Evolutionary conservation across 2,113 vertebrate genomes (phyloP).

Genomic region (Elaphurus davidianus): DNA sequence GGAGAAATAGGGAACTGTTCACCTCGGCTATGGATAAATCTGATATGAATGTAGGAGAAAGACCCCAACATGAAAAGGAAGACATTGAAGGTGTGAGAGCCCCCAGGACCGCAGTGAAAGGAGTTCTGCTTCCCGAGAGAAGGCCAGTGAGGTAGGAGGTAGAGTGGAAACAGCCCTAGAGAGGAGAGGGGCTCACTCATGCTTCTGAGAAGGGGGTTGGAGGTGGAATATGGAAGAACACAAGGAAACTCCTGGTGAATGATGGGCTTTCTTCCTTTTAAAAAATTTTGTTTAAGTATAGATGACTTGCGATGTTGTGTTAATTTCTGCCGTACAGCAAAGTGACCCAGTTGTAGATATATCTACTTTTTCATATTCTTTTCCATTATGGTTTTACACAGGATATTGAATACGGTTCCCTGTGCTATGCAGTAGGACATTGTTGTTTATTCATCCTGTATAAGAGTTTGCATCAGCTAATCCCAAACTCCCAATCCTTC

Average conservation of each 20-base stretch:
- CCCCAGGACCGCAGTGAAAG: neutral
- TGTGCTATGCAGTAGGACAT: neutral
- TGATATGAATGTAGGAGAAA: neutral
- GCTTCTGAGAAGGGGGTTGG: too few relatives aligned
- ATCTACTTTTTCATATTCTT: neutral
- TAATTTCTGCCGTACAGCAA: neutral
- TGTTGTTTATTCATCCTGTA: neutral
- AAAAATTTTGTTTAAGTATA: neutral
- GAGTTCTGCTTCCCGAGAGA: neutral
- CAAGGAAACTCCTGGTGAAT: neutral
- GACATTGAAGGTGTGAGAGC: neutral
- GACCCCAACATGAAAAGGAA: neutral
- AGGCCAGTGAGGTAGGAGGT: neutral
- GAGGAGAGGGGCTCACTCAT: neutral
- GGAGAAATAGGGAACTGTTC: neutral
- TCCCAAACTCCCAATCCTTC: neutral
- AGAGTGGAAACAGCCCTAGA: neutral
- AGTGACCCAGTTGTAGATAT: neutral
- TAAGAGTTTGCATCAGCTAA: neutral
- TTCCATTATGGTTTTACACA: neutral
- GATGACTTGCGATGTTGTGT: neutral
- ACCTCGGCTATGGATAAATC: neutral
- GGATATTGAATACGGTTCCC: neutral
- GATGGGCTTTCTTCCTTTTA: neutral
- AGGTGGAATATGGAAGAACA: neutral